A percentile compares a stretch with the other conserved stretches of the same genome.
Conservation (phyloP, 2,113 vertebrate genomes). For the Myotis yumanensis region DNA sequence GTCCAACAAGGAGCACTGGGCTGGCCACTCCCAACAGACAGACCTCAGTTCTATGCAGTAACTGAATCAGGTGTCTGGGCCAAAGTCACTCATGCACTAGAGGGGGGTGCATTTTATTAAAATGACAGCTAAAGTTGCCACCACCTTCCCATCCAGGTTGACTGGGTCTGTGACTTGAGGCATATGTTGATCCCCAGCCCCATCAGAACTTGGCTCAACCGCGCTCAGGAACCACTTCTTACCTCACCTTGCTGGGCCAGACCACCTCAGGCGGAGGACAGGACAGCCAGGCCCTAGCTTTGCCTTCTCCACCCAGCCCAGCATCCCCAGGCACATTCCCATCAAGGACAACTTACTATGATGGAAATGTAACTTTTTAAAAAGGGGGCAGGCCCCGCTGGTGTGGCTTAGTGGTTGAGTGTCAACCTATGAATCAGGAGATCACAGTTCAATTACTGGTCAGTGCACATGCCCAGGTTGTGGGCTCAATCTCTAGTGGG, state of each 20-base stretch:
- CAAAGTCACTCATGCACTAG: background rate
- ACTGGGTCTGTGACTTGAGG: background rate
- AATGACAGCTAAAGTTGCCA: too few species aligned
- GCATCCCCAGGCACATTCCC: background rate
- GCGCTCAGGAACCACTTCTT: slow-evolving; percentile 24
- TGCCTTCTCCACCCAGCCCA: background rate
- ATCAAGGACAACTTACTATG: slow-evolving; percentile 8
- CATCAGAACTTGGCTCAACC: background rate
- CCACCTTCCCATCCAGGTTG: background rate
- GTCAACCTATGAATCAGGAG: too few species aligned
- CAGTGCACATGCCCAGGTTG: too few species aligned
- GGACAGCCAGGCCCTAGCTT: background rate
- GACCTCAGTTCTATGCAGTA: slow-evolving; percentile 17
- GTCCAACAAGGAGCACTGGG: background rate
- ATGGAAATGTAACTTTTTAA: background rate
- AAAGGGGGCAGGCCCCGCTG: background rate
- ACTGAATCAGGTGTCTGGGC: background rate
- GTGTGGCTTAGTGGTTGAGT: too few species aligned
- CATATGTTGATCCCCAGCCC: too few species aligned
- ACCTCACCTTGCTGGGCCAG: background rate
- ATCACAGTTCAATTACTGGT: too few species aligned
- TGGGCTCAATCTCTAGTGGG: too few species aligned
- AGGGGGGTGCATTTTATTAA: background rate
- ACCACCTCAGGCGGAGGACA: background rate
- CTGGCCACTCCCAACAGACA: background rate